phyloP scores from a whole-genome alignment of 1,140 invertebrate genomes.

The Hylaeus volcanicus region DNA sequence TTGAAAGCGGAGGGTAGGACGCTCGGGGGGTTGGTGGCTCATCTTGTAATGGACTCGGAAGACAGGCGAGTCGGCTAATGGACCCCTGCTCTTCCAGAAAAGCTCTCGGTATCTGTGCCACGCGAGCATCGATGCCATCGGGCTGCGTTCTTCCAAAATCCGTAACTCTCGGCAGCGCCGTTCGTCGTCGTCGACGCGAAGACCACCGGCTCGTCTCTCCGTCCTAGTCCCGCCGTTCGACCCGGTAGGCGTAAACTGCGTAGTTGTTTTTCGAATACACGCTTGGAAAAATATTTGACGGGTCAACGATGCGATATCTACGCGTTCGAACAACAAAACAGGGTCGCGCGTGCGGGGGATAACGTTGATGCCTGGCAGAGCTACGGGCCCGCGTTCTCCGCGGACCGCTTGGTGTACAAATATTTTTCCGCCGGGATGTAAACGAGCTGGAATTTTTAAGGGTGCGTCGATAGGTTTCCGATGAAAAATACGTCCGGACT shows the following conservation, averaged over 20 bases:
- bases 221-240: not conserved
- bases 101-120: conserved; percentile 78
- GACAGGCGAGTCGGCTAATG: conserved; percentile 81
- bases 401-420: conserved; percentile 4
- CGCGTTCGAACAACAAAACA: conserved; percentile 24
- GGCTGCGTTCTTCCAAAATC: conserved; percentile 73
- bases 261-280: conserved; percentile 27
- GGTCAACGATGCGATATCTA: not conserved
- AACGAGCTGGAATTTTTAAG: conserved; percentile 33
- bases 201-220: not conserved
- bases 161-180: conserved; percentile 45
- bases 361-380: not conserved
- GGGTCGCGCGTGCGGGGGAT: not conserved
- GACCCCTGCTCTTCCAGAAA: conserved; percentile 78
- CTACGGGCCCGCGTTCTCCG: not conserved
- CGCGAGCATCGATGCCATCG: conserved; percentile 76
- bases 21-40: conserved; percentile 72
- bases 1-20: conserved; percentile 59
- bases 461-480: not conserved
- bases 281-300: conserved; percentile 39
- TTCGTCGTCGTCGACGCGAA: not conserved
- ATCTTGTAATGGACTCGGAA: conserved; percentile 82
- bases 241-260: conserved; percentile 18
- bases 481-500: not conserved
- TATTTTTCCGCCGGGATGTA: conserved; percentile 35